Evolutionary conservation across 2,888 invertebrate genomes (phyloP).

Genomic region (Trissolcus japonicus): DNA sequence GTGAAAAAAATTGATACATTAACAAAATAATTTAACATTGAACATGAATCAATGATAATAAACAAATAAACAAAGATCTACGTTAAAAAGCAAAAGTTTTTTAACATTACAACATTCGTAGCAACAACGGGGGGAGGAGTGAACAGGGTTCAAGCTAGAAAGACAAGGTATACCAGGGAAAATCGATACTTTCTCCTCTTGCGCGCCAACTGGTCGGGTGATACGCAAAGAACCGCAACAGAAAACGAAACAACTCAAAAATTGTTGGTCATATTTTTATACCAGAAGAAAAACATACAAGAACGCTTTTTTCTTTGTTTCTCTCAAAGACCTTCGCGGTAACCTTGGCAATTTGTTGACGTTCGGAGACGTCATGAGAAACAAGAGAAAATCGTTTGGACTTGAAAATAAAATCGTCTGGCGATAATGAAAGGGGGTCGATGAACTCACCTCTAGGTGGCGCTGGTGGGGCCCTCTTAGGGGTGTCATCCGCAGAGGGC

Average conservation of each 20-base stretch:
- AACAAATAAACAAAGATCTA: no score
- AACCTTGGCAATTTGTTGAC: no score
- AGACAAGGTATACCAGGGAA: slow-evolving; percentile 57
- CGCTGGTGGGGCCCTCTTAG: slow-evolving; percentile 74
- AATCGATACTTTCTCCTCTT: slow-evolving; percentile 72
- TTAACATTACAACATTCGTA: no score
- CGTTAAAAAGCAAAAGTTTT: no score
- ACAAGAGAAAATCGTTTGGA: background rate
- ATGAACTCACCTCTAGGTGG: slow-evolving; percentile 72
- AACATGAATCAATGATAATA: no score
- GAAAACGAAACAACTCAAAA: slow-evolving; percentile 16
- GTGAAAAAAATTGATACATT: no score
- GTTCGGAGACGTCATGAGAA: no score
- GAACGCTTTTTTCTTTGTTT: no score
- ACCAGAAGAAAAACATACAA: background rate
- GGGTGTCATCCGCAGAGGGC: slow-evolving; percentile 75
- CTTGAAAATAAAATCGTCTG: slow-evolving; percentile 9
- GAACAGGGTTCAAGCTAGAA: slow-evolving; percentile 20
- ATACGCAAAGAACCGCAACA: slow-evolving; percentile 20
- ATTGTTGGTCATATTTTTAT: background rate
- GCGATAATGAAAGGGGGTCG: slow-evolving; percentile 19
- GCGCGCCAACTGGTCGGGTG: slow-evolving; percentile 47
- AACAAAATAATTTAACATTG: no score
- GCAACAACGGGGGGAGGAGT: background rate
- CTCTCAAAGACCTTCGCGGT: no score